phyloP scores from a whole-genome alignment of 2,113 vertebrate species.

The Apteryx mantelli region DNA sequence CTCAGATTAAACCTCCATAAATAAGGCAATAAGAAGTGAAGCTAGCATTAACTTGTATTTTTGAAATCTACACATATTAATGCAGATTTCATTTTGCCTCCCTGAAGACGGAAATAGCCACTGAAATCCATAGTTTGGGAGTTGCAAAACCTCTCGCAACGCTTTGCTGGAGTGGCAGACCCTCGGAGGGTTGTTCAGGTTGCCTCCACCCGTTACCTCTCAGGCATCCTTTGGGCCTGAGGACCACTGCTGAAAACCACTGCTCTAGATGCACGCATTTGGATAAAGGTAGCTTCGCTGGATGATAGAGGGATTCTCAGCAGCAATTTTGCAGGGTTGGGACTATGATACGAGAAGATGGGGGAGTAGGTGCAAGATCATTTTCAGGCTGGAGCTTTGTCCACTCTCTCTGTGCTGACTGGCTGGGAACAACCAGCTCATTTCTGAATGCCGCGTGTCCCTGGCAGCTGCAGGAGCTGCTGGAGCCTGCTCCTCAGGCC shows the following conservation, averaged over 20 bases:
- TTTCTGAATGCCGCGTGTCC: not conserved
- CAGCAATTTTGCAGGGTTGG: not conserved
- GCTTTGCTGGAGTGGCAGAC: not conserved
- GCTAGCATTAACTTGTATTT: not conserved
- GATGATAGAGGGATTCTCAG: not conserved
- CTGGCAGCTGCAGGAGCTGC: not conserved
- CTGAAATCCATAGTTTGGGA: not conserved
- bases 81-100: not conserved
- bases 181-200: not conserved
- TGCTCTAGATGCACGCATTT: not conserved
- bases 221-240: not conserved
- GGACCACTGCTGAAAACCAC: not conserved
- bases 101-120: not conserved
- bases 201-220: not conserved
- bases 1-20: not conserved
- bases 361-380: not conserved
- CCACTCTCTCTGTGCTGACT: accelerated
- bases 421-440: not conserved
- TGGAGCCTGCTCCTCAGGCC: accelerated
- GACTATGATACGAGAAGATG: not conserved
- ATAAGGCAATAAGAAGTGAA: not conserved
- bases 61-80: not conserved
- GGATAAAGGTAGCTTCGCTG: not conserved
- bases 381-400: not conserved
- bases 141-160: not conserved